Evolutionary conservation across 2,113 vertebrate genomes (phyloP), one percentile per base, ranked within the genome.

Genomic region (Leptodactylus fuscus): DNA sequence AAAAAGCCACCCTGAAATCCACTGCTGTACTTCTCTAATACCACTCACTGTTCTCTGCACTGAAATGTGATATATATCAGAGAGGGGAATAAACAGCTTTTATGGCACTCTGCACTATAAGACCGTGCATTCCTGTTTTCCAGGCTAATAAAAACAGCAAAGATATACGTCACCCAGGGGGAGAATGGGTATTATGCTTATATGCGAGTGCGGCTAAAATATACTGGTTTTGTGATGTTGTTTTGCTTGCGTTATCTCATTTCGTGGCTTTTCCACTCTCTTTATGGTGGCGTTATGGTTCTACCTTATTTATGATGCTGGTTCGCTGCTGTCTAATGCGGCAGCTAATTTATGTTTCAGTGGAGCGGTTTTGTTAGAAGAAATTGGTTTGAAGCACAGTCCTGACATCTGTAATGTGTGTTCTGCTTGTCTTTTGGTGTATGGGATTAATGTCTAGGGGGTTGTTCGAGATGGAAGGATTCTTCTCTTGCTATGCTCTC

Each of bases 121-220:
- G 62, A 86, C 84, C 44, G 77, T 81, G 78, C 84, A 81, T 81
- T 86, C 65, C 76, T 86, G 84, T 79, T 81, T 86, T 86, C 77
- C 67, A 80, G 67, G 78, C 84, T 86, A 86, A 86, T 80, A 86
- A 86, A 86, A 86, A 73, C 65, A 81, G 46, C 84, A 32, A 77
- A 86, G 84, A 86, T 86, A 86, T 86, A 86, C 84, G 84, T 86
- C 84, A 86, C 84, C 84, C 84, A 86, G 76, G 84, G 84, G 84
- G 84, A 86, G 84, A 86, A 86, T 86, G 84, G 84, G 84, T 36
- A 86, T 86, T 86, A 86, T 86, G 84, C 84, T 86, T 86, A 86
- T 86, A 86, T 86, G 76, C 36, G 84, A 81, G 84, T 86, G 77
- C 65, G 49, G 76, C 76, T 86, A 80, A 86, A 81, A 86, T 86